Conservation (phyloP, 2,797 vertebrate genomes). For the Epinephelus coioides region DNA sequence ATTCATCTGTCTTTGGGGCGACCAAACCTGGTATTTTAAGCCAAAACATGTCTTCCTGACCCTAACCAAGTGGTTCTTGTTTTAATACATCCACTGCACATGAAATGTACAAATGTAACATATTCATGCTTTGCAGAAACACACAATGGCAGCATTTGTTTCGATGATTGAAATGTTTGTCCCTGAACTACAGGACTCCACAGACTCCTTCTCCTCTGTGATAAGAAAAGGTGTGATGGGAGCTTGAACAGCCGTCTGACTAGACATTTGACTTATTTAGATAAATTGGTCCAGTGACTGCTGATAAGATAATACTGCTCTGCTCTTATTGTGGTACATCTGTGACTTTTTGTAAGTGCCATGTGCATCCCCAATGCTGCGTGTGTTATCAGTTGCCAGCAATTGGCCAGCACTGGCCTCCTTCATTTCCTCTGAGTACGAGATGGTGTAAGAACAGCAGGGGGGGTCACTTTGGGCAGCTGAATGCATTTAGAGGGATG, state of each 20-base stretch:
- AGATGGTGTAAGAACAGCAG: constrained; percentile 33
- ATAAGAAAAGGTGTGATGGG: constrained; percentile 60
- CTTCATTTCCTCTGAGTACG: constrained; percentile 39
- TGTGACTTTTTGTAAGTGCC: constrained; percentile 2
- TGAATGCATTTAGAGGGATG: constrained; percentile 61
- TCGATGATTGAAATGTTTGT: not conserved
- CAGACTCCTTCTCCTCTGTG: constrained; percentile 17
- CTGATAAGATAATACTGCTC: constrained; percentile 63
- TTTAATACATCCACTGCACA: too few species aligned
- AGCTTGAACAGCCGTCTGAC: constrained; percentile 51
- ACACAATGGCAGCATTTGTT: too few species aligned
- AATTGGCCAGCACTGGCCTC: constrained; percentile 38
- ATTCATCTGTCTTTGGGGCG: too few species aligned
- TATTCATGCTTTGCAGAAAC: too few species aligned
- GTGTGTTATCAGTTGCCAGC: constrained; percentile 47
- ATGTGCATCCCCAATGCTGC: not conserved
- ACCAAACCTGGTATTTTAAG: too few species aligned
- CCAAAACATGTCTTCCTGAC: too few species aligned
- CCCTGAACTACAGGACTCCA: constrained; percentile 8
- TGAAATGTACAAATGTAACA: too few species aligned
- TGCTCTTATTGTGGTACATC: not conserved
- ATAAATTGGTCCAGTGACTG: constrained; percentile 44
- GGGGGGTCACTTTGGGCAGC: constrained; percentile 52
- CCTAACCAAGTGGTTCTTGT: too few species aligned
- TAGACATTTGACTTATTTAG: constrained; percentile 37